Percentiles rank a stretch among this genome's conserved stretches.
Conservation (phyloP, 2,113 vertebrate genomes). For the Budorcas taxicolor region DNA sequence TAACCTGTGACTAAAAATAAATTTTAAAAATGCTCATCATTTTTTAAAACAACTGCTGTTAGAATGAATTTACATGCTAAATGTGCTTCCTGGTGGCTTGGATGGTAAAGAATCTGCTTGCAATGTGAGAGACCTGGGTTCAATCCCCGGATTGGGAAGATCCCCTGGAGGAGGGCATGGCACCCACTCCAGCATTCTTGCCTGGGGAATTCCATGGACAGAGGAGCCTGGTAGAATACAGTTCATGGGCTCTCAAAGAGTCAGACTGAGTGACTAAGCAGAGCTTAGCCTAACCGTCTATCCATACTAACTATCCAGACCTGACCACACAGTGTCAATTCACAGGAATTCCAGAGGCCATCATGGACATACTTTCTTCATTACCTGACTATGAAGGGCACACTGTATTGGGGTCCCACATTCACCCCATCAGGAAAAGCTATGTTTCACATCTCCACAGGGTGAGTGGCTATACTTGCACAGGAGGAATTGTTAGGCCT, state of each 20-base stretch:
- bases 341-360: background rate
- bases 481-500: background rate
- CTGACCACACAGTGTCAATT: background rate
- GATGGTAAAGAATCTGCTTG: background rate
- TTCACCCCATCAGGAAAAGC: background rate
- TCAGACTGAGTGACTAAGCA: background rate
- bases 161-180: background rate
- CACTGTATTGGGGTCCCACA: background rate
- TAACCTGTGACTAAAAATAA: background rate
- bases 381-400: background rate
- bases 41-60: background rate
- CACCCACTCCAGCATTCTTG: background rate
- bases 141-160: background rate
- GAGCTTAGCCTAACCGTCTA: background rate
- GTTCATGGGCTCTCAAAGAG: background rate
- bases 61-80: background rate
- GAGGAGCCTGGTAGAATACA: background rate
- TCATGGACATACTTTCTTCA: background rate
- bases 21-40: background rate
- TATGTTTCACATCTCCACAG: background rate
- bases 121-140: background rate
- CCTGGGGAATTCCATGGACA: background rate
- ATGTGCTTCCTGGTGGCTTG: background rate
- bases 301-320: background rate
- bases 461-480: rapidly evolving